Evolutionary conservation across 2,888 invertebrate genomes (phyloP).

Genomic region (Invenusta paracnida): DNA sequence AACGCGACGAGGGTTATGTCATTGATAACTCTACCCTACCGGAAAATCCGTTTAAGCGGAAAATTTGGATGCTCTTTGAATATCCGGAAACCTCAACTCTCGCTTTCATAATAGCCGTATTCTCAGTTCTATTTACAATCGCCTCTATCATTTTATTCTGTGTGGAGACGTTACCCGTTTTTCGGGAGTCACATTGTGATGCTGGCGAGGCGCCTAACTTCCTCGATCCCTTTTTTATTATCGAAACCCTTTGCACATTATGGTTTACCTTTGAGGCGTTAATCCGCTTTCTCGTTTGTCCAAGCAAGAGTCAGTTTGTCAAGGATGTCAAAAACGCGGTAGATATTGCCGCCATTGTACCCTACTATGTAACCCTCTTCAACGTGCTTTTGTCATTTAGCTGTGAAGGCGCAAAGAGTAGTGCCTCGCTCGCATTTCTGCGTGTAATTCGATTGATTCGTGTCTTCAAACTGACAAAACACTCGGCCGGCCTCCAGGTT

Average conservation of each 20-base stretch:
- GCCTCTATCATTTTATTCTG: constrained; percentile 59
- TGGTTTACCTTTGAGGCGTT: constrained; percentile 63
- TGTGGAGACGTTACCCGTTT: constrained; percentile 57
- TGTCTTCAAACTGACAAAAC: constrained; percentile 63
- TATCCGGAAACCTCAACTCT: constrained; percentile 57
- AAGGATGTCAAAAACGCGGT: constrained; percentile 62
- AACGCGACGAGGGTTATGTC: constrained; percentile 56
- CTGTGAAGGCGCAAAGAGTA: constrained; percentile 58
- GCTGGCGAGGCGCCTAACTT: constrained; percentile 53
- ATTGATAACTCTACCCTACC: constrained; percentile 54
- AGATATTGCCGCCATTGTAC: constrained; percentile 62
- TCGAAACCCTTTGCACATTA: constrained; percentile 62
- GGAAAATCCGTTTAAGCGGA: constrained; percentile 51
- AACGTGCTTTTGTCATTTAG: constrained; percentile 55
- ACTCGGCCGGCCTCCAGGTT: constrained; percentile 63
- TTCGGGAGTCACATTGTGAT: constrained; percentile 51
- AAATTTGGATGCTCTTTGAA: constrained; percentile 59
- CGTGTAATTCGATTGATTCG: constrained; percentile 61
- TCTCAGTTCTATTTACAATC: constrained; percentile 57
- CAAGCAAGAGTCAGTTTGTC: constrained; percentile 60
- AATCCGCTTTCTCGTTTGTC: constrained; percentile 61
- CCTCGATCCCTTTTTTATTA: constrained; percentile 60
- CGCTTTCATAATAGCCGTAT: constrained; percentile 57
- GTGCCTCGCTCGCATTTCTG: constrained; percentile 62
- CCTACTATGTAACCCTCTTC: constrained; percentile 62